Evolutionary conservation across 2,113 vertebrate species (phyloP).

Genomic region (Etheostoma cragini): DNA sequence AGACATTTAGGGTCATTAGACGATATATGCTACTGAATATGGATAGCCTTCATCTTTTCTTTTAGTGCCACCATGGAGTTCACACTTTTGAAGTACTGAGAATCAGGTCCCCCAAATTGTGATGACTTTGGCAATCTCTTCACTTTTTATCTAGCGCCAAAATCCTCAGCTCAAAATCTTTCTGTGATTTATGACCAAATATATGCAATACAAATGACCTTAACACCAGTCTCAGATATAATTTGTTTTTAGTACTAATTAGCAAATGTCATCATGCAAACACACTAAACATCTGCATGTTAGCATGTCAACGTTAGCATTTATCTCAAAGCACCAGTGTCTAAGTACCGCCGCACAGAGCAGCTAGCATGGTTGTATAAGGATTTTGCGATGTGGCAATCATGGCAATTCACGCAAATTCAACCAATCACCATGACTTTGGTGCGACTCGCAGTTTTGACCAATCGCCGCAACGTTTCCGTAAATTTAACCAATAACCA

Average conservation of each 20-base stretch:
- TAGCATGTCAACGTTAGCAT: neutral
- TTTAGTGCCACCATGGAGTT: neutral
- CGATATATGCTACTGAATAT: neutral
- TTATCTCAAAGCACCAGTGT: neutral
- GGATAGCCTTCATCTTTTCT: neutral
- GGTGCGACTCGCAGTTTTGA: no score
- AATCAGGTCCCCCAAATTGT: neutral
- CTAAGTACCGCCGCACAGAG: neutral
- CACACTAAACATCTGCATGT: neutral
- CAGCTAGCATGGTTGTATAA: neutral
- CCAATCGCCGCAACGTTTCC: no score
- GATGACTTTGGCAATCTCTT: neutral
- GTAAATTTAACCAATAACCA: no score
- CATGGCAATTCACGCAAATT: no score
- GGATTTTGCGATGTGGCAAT: no score
- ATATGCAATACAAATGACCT: neutral
- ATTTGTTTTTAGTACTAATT: neutral
- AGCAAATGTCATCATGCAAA: neutral
- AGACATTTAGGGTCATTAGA: neutral
- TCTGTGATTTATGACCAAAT: neutral
- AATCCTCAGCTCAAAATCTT: no score
- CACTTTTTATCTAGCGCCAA: neutral
- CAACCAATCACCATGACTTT: no score
- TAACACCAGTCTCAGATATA: neutral
- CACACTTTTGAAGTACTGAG: neutral